A percentile compares a stretch with the other conserved stretches of the same genome.
Evolutionary conservation across 2,113 vertebrate species (phyloP).

Genomic region (Ptyas mucosa): DNA sequence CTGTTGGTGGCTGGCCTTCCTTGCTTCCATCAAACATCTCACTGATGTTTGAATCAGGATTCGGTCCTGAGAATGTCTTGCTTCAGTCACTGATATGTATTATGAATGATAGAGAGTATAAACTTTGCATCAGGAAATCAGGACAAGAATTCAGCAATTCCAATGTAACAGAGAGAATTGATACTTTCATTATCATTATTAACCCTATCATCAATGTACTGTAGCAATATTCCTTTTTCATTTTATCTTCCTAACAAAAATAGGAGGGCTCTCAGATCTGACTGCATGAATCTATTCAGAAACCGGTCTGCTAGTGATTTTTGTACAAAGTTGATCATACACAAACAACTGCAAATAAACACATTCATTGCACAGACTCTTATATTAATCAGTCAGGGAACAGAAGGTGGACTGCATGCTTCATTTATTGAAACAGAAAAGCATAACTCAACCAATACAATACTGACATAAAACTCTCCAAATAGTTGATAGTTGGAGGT

Average conservation of each 20-base stretch:
- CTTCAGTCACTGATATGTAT: not conserved
- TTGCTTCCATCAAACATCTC: not conserved
- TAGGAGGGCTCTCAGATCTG: conserved; percentile 56
- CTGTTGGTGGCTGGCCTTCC: not conserved
- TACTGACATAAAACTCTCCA: conserved; percentile 27
- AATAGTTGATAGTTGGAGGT: conserved; percentile 49
- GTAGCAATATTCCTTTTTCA: conserved; percentile 42
- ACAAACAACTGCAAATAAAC: conserved; percentile 58
- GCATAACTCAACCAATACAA: not conserved
- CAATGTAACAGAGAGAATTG: conserved; percentile 18
- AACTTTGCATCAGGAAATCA: not conserved
- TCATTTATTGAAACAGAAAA: conserved; percentile 27
- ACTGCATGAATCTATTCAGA: conserved; percentile 51
- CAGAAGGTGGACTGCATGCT: conserved; percentile 41
- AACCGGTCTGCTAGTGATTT: conserved; percentile 56
- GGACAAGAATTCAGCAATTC: not conserved
- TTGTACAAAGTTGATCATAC: conserved; percentile 54
- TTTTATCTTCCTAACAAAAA: conserved; percentile 48
- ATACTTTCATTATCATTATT: conserved; percentile 9
- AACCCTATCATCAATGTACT: not conserved
- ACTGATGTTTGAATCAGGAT: conserved; percentile 7
- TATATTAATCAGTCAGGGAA: conserved; percentile 48
- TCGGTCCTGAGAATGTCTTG: not conserved
- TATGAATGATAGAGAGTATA: not conserved
- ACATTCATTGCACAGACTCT: conserved; percentile 56